phyloP scores from a whole-genome alignment of 2,113 vertebrate species.

The Pycnonotus jocosus region DNA sequence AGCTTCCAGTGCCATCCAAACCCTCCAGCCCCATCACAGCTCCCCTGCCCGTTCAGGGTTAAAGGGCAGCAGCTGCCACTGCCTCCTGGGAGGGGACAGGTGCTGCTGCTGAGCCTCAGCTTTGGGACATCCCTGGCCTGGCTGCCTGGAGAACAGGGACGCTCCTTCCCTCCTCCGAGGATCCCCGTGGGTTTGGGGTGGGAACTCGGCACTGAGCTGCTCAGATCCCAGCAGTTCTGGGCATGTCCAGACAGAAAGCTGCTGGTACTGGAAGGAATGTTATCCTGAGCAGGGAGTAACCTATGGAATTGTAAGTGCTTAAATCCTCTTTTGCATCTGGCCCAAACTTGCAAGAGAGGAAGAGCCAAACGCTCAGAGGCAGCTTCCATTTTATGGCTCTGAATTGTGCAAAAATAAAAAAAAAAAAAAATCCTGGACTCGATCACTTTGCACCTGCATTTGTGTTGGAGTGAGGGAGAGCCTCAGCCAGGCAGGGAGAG shows the following conservation, averaged over 20 bases:
- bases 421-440: neutral
- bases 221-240: slow-evolving; percentile 18
- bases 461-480: neutral
- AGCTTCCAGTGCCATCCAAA: neutral
- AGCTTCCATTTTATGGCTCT: slow-evolving; percentile 28
- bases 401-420: slow-evolving; percentile 11
- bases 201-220: neutral
- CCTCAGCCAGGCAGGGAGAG: neutral
- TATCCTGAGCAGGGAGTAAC: slow-evolving; percentile 51
- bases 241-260: slow-evolving; percentile 47
- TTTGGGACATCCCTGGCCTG: neutral
- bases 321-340: slow-evolving; percentile 42
- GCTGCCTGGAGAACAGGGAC: neutral
- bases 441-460: slow-evolving; percentile 24
- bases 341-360: slow-evolving; percentile 48
- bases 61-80: neutral
- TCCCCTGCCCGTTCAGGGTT: neutral
- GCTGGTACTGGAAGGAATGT: slow-evolving; percentile 52
- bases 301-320: slow-evolving; percentile 3
- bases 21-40: fast-evolving
- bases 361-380: slow-evolving; percentile 53
- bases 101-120: neutral
- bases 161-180: neutral
- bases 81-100: fast-evolving
- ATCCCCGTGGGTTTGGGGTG: neutral